Percentiles rank a stretch among this genome's conserved stretches.
phyloP scores from a whole-genome alignment of 2,888 invertebrate species.

The Rotaria socialis region DNA sequence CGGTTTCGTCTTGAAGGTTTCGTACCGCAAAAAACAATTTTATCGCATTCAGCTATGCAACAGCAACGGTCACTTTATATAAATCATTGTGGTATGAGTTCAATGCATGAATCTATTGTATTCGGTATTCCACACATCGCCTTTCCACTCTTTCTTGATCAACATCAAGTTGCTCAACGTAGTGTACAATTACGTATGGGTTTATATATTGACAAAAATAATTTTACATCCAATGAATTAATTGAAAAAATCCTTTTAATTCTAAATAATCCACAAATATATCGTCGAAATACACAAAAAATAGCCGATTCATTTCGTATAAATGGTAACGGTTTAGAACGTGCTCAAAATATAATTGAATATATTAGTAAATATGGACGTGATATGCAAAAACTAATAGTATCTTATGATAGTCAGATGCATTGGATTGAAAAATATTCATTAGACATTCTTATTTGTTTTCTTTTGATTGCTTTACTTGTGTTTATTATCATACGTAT shows the following conservation, averaged over 20 bases:
- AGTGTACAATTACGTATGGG: background rate
- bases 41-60: slow-evolving; percentile 18
- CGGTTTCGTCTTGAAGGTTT: slow-evolving; percentile 5
- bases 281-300: slow-evolving; percentile 7
- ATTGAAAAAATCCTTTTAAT: background rate
- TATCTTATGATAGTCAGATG: background rate
- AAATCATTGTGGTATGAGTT: slow-evolving; percentile 35
- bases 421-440: background rate
- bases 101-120: slow-evolving; percentile 17
- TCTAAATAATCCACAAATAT: background rate
- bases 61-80: background rate
- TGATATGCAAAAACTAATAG: background rate
- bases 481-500: background rate
- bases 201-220: slow-evolving; percentile 4
- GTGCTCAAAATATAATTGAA: slow-evolving; percentile 23
- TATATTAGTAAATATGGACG: slow-evolving; percentile 2
- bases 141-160: slow-evolving; percentile 26
- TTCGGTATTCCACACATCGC: slow-evolving; percentile 12
- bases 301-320: background rate
- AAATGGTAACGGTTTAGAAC: background rate
- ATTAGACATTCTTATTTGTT: background rate
- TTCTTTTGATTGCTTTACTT: background rate
- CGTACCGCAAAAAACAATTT: background rate
- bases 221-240: slow-evolving; percentile 26
- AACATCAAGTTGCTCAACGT: slow-evolving; percentile 1